These are phyloP conservation scores for Hybos culiciformis DNA, from an alignment of 2,888 invertebrate species.

Conservation along the genomic window DNA sequence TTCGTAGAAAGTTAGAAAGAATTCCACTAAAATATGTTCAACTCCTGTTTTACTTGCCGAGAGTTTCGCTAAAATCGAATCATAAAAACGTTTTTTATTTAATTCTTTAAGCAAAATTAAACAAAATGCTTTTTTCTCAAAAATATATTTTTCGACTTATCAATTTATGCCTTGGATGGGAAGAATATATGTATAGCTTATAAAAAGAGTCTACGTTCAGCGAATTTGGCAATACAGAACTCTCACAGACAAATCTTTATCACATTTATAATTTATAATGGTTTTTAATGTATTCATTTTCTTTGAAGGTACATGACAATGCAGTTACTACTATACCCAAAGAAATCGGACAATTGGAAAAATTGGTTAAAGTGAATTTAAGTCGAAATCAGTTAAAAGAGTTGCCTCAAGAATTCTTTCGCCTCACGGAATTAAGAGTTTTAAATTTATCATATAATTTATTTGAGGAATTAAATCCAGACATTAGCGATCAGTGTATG, in stretches of 20 bases:
- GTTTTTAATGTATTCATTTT: conserved; percentile 9
- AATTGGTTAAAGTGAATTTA: conserved; percentile 51
- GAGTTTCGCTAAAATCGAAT: no score
- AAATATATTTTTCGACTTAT: no score
- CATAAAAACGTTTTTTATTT: no score
- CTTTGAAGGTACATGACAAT: conserved; percentile 69
- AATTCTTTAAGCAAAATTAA: no score
- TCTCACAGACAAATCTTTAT: neutral
- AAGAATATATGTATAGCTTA: no score
- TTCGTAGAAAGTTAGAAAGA: no score
- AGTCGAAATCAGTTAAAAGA: conserved; percentile 51
- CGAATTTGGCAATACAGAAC: no score
- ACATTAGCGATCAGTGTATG: conserved; percentile 66
- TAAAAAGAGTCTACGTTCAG: no score
- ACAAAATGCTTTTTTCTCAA: no score
- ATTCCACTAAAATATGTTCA: no score
- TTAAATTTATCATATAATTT: conserved; percentile 65
- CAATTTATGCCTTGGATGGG: no score
- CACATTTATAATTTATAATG: neutral
- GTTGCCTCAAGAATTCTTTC: conserved; percentile 53
- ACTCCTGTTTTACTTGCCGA: no score
- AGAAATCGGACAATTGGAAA: conserved; percentile 56
- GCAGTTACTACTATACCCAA: conserved; percentile 54
- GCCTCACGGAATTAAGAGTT: conserved; percentile 52
- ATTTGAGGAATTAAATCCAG: conserved; percentile 50